These are phyloP conservation scores for Hiodon tergisus DNA, from an alignment of 2,113 vertebrate species.

Conservation along the genomic window DNA sequence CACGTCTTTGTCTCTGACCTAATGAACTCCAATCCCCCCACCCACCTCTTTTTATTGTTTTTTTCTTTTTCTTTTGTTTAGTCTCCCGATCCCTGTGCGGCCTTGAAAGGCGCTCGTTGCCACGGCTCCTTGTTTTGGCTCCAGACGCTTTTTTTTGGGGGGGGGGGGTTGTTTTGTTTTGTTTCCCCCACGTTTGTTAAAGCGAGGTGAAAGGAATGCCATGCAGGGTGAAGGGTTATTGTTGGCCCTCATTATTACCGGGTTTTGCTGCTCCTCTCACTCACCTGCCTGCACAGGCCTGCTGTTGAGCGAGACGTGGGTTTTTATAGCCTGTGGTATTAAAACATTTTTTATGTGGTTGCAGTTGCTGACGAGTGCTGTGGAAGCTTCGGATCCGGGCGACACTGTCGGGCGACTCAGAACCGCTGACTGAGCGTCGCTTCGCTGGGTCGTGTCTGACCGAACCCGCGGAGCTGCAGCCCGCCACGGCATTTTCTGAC, in stretches of 20 bases:
- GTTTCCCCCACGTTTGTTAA: background rate
- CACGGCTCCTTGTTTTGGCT: background rate
- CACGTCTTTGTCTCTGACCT: constrained; percentile 3
- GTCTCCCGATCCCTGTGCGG: background rate
- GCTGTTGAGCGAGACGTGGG: background rate
- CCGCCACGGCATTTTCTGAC: background rate
- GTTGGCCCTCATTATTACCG: background rate
- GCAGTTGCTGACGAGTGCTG: background rate
- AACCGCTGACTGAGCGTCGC: no score
- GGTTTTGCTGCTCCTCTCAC: background rate
- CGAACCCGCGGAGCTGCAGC: no score
- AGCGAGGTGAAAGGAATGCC: background rate
- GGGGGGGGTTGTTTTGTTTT: no score
- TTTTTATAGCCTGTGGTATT: no score
- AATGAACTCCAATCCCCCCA: background rate
- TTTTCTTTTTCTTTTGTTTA: background rate
- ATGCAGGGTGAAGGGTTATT: no score
- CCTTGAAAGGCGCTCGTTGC: background rate
- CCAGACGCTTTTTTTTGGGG: background rate
- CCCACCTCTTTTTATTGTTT: no score
- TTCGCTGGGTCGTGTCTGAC: no score
- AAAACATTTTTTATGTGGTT: background rate
- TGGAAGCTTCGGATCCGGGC: no score
- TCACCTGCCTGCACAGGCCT: constrained; percentile 7
- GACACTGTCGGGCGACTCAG: no score